Percentiles rank a stretch among this genome's conserved stretches.
Conservation (phyloP, 1,140 invertebrate species). For the Sitodiplosis mosellana region DNA sequence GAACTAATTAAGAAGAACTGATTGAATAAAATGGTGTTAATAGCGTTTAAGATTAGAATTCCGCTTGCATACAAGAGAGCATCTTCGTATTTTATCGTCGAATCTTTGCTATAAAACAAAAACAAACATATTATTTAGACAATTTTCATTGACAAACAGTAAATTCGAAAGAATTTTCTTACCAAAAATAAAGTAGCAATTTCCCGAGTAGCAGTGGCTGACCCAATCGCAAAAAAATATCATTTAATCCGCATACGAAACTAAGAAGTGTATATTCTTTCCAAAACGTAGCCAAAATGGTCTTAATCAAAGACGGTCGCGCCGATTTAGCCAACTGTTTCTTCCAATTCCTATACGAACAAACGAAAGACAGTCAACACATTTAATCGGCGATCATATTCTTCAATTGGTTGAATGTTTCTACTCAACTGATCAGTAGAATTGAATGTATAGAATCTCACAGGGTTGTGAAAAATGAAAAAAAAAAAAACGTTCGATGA, state of each 20-base stretch:
- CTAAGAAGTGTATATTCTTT: background rate
- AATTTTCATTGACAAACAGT: no score
- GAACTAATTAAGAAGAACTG: slow-evolving; percentile 38
- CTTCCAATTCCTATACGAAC: no score
- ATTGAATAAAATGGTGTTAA: slow-evolving; percentile 34
- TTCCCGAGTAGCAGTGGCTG: slow-evolving; percentile 1
- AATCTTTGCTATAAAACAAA: slow-evolving; percentile 5
- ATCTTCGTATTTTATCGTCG: slow-evolving; percentile 17
- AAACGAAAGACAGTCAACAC: no score
- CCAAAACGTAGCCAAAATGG: slow-evolving; percentile 2
- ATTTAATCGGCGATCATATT: no score
- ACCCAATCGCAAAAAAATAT: background rate
- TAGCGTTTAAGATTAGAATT: slow-evolving; percentile 31
- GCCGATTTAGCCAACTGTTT: no score
- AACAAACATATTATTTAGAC: no score
- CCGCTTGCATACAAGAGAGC: slow-evolving; percentile 37
- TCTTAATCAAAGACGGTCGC: no score
- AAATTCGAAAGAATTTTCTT: slow-evolving; percentile 4
- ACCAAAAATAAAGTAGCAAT: slow-evolving; percentile 3
- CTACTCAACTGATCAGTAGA: no score
- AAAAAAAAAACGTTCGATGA: no score
- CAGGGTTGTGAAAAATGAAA: no score
- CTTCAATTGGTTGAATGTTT: no score
- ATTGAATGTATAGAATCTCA: no score
- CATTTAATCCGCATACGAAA: background rate